Conservation (phyloP, 2,888 invertebrate genomes). For the Stenchaetothrips biformis region DNA sequence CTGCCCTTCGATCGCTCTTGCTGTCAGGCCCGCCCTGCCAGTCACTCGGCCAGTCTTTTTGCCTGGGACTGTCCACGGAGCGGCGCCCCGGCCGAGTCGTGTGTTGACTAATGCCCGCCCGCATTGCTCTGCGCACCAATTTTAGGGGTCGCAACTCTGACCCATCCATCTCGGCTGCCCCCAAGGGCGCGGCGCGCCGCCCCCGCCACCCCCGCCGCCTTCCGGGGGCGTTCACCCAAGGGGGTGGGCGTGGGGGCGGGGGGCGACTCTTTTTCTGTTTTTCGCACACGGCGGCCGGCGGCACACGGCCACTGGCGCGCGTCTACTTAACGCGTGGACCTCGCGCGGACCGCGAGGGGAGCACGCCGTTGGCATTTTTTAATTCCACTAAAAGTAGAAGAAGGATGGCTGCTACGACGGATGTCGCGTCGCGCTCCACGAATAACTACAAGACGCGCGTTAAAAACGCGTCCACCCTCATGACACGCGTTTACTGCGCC, state of each 20-base stretch:
- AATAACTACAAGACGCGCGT: too few species aligned
- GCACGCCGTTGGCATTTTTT: too few species aligned
- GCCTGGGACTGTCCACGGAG: neutral
- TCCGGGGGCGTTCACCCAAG: neutral
- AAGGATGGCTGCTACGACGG: too few species aligned
- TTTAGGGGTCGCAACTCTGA: slow-evolving; percentile 22
- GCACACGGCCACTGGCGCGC: too few species aligned
- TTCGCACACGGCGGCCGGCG: neutral
- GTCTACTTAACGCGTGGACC: too few species aligned
- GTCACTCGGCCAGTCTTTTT: neutral
- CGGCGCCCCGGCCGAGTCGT: too few species aligned
- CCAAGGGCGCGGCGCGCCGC: too few species aligned
- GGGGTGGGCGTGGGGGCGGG: neutral
- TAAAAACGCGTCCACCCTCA: too few species aligned
- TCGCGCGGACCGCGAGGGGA: too few species aligned
- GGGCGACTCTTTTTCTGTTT: neutral
- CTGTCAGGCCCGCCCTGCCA: neutral
- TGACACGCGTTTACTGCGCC: too few species aligned
- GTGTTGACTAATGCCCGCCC: slow-evolving; percentile 17
- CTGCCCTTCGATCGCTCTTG: neutral
- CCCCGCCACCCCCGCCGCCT: neutral
- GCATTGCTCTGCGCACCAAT: slow-evolving; percentile 22
- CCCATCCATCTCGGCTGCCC: slow-evolving; percentile 4
- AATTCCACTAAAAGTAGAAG: too few species aligned
- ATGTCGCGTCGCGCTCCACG: too few species aligned